phyloP scores from a whole-genome alignment of 2,888 invertebrate genomes.

The Folsomia manolachei region DNA sequence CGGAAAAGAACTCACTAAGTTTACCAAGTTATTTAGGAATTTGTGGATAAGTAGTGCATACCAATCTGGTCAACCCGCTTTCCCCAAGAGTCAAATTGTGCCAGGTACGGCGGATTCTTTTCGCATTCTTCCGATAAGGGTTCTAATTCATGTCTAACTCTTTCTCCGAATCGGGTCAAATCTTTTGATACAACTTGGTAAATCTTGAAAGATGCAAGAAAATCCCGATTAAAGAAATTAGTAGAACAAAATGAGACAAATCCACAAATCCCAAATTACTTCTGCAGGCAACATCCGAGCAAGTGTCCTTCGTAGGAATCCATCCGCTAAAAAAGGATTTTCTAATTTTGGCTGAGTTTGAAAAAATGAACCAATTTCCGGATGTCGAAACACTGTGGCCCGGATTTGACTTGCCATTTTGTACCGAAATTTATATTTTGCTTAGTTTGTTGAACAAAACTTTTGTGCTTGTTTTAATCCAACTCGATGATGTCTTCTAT shows the following conservation, averaged over 20 bases:
- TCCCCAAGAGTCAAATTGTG: slow-evolving; percentile 59
- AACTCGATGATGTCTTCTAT: neutral
- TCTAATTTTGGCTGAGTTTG: slow-evolving; percentile 54
- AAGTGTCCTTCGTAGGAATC: slow-evolving; percentile 53
- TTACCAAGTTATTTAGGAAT: too few relatives aligned
- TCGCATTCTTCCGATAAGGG: slow-evolving; percentile 57
- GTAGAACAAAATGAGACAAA: too few relatives aligned
- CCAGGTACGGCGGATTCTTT: slow-evolving; percentile 56
- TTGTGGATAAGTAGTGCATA: slow-evolving; percentile 18
- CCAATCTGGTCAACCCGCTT: slow-evolving; percentile 56
- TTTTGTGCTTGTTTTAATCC: neutral
- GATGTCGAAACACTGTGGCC: slow-evolving; percentile 37
- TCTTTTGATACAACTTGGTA: slow-evolving; percentile 54
- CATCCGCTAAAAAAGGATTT: slow-evolving; percentile 55
- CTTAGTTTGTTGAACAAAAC: neutral
- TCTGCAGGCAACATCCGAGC: slow-evolving; percentile 53
- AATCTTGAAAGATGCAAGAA: neutral
- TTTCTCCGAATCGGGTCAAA: slow-evolving; percentile 57
- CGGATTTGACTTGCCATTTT: slow-evolving; percentile 20
- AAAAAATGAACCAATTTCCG: slow-evolving; percentile 53
- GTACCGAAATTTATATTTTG: too few relatives aligned
- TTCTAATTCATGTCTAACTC: slow-evolving; percentile 57
- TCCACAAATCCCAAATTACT: neutral
- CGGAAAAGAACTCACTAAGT: slow-evolving; percentile 7
- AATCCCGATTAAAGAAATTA: neutral